Conservation (phyloP, 2,888 invertebrate species). For the Dolomedes plantarius region DNA sequence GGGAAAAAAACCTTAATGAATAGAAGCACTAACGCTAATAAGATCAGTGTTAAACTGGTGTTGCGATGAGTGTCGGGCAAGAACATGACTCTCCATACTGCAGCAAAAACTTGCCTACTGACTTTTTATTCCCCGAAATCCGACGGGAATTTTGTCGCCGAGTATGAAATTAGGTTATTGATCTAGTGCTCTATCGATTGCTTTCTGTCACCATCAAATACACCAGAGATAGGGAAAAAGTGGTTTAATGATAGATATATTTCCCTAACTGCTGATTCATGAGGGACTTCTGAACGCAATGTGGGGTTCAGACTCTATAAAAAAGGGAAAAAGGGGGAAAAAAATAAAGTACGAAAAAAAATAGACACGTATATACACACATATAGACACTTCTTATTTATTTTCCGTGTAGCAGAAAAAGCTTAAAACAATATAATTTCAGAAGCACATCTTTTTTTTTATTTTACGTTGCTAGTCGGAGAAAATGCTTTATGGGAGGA, state of each 20-base stretch:
- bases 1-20: too few relatives aligned
- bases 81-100: too few relatives aligned
- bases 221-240: not conserved
- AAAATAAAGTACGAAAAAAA: too few relatives aligned
- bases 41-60: too few relatives aligned
- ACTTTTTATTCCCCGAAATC: not conserved
- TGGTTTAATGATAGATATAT: not conserved
- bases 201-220: not conserved
- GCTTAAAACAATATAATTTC: conserved; percentile 61
- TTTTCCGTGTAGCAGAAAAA: conserved; percentile 34
- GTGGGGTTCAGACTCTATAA: not conserved
- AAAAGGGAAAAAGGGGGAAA: not conserved
- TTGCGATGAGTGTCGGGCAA: too few relatives aligned
- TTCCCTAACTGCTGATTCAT: not conserved
- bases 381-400: conserved; percentile 25
- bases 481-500: conserved; percentile 58
- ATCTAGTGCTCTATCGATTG: not conserved
- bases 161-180: not conserved
- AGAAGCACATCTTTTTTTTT: conserved; percentile 41
- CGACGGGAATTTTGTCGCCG: not conserved
- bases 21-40: too few relatives aligned
- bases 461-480: conserved; percentile 39
- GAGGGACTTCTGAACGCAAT: not conserved
- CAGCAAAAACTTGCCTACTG: not conserved
- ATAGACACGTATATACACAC: not conserved